Base-by-base conservation (phyloP, 2,113 vertebrate species). In the Eurypyga helias region DNA sequence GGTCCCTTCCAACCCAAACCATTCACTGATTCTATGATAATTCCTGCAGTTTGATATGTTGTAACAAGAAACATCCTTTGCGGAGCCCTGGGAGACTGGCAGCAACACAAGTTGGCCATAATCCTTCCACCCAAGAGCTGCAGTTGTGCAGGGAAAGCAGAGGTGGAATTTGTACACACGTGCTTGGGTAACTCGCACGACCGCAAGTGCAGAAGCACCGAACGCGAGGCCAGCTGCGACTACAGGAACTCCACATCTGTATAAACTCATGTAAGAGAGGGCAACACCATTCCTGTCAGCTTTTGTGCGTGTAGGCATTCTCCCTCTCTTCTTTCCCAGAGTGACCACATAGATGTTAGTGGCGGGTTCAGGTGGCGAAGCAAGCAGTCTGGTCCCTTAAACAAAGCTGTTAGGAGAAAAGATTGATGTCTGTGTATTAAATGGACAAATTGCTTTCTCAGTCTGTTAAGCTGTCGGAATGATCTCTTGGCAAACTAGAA, bases 321-420 rank as follows among this genome's bases (percentile, higher is more conserved):
- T 80, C 16, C 28, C n/a, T 71, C 20, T 6, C n/a, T 60, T 90
- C 57, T 80, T 52, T 88, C 17, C 41, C 7, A 6, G 29, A 0
- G 0, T 0, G 0, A 65, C 29, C 3, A 2, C 11, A 4, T 41
- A 1, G 16, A 10, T 48, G 33, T 54, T 33, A 77, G 62, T 29
- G 43, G 24, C 46, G 54, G 48, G n/a, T 45, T 83, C 36, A 72
- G n/a, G 46, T 86, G 51, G 29, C 62, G 67, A 73, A 73, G 31
- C 4, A 5, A 92, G 54, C n/a, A 83, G 71, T 38, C 31, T 25
- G 85, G 62, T 75, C 66, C 38, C 51, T 92, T 77, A 86, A 89
- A 64, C 48, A 91, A 91, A 93, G 55, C 82, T 90, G 34, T 58
- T 73, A 65, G 34, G 45, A 65, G 38, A 33, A 89, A 82, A 79